A percentile compares a stretch with the other conserved stretches of the same genome.
These are phyloP conservation scores for Serilophus lunatus DNA, from an alignment of 2,113 vertebrate species.

Conservation along the genomic window DNA sequence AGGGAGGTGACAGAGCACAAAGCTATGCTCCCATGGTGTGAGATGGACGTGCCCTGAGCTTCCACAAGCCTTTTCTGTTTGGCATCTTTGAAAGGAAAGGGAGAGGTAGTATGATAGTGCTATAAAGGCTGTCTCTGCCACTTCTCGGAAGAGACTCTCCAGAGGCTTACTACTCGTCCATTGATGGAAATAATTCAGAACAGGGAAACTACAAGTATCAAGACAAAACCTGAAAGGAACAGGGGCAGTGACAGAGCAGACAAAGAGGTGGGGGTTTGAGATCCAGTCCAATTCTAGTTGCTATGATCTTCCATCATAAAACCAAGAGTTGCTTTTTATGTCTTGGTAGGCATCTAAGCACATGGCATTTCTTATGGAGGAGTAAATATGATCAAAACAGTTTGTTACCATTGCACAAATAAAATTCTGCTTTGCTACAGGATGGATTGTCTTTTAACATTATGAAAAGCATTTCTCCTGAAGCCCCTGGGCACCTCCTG, in stretches of 20 bases:
- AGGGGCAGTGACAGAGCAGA: neutral
- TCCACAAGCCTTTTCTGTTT: neutral
- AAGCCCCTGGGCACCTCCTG: neutral
- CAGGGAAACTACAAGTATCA: neutral
- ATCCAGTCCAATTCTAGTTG: neutral
- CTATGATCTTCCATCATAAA: neutral
- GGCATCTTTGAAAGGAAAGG: rapidly evolving
- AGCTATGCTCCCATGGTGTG: neutral
- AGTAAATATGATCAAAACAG: neutral
- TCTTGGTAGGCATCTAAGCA: neutral
- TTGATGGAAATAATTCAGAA: neutral
- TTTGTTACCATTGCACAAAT: neutral
- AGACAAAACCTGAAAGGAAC: neutral
- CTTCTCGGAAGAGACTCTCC: neutral
- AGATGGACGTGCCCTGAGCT: neutral
- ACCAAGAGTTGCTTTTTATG: neutral
- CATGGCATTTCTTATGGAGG: neutral
- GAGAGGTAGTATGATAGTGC: rapidly evolving
- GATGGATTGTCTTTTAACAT: neutral
- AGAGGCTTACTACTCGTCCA: neutral
- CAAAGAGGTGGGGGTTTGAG: neutral
- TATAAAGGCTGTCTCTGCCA: neutral
- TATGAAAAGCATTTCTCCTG: neutral
- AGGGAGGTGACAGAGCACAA: neutral
- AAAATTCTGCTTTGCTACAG: neutral